Percentiles rank a stretch among this genome's conserved stretches.
Conservation (phyloP, 1,140 invertebrate genomes). For the Rhopalosiphum padi region DNA sequence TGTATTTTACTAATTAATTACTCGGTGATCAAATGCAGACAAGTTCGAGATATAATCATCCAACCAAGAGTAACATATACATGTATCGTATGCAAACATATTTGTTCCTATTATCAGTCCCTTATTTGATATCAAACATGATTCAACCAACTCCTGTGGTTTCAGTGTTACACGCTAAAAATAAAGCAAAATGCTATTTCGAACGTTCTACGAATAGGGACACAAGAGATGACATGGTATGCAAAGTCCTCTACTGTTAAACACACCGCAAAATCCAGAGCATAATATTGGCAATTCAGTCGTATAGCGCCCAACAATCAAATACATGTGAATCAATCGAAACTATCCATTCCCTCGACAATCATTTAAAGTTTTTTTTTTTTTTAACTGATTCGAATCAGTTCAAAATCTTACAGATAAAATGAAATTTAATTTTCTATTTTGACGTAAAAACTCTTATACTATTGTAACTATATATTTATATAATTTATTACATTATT, state of each 20-base stretch:
- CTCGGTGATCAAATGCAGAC: background rate
- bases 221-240: background rate
- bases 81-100: background rate
- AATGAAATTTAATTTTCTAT: background rate
- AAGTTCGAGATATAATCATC: background rate
- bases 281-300: background rate
- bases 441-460: background rate
- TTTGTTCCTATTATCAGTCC: background rate
- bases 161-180: background rate
- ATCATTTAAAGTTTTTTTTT: background rate
- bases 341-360: background rate
- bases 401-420: background rate
- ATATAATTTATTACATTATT: background rate
- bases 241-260: background rate
- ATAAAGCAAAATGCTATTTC: background rate
- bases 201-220: background rate
- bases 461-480: background rate
- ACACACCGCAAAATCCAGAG: background rate
- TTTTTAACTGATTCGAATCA: background rate
- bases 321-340: background rate
- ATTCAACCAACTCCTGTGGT: background rate
- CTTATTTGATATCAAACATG: background rate
- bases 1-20: slow-evolving; percentile 38
- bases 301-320: background rate
- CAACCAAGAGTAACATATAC: background rate